Percentiles rank a stretch among this genome's conserved stretches.
These are phyloP conservation scores for Sycophila texana DNA, from an alignment of 2,888 invertebrate genomes.

Conservation along the genomic window DNA sequence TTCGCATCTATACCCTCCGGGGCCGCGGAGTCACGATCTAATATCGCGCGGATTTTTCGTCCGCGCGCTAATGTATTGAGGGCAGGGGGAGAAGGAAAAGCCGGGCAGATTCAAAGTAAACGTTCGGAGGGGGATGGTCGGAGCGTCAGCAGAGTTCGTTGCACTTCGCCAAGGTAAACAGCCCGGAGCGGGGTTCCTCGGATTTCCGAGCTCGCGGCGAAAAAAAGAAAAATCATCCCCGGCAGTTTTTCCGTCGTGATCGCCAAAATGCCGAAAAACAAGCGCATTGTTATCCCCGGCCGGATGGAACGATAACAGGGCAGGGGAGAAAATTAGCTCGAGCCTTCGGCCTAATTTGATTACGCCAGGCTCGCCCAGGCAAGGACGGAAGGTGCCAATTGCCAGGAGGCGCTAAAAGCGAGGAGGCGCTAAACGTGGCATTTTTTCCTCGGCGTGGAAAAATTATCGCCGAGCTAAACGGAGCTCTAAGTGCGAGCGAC, in stretches of 20 bases:
- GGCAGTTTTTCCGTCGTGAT: neutral
- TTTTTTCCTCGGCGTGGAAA: neutral
- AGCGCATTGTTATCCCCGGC: too few species aligned
- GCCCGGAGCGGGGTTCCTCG: conserved; percentile 55
- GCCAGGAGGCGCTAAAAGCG: neutral
- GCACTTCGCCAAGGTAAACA: conserved; percentile 62
- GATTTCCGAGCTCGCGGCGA: conserved; percentile 16
- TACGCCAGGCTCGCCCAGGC: conserved; percentile 3
- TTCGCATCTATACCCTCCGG: neutral
- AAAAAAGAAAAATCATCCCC: conserved; percentile 21
- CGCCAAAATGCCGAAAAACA: neutral
- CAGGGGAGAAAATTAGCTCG: conserved; percentile 22
- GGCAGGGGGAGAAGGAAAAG: conserved; percentile 47
- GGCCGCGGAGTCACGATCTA: neutral
- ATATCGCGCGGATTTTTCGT: conserved; percentile 9
- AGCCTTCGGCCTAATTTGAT: conserved; percentile 13
- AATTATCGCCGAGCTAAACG: neutral
- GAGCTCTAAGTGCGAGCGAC: neutral
- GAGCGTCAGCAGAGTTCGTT: conserved; percentile 54
- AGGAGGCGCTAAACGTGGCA: neutral
- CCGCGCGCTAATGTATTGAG: conserved; percentile 37
- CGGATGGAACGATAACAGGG: neutral
- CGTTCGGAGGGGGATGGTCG: conserved; percentile 1
- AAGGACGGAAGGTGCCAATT: conserved; percentile 10
- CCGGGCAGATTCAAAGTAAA: conserved; percentile 54